phyloP scores from a whole-genome alignment of 2,888 invertebrate genomes.

The Auanema freiburgensis region DNA sequence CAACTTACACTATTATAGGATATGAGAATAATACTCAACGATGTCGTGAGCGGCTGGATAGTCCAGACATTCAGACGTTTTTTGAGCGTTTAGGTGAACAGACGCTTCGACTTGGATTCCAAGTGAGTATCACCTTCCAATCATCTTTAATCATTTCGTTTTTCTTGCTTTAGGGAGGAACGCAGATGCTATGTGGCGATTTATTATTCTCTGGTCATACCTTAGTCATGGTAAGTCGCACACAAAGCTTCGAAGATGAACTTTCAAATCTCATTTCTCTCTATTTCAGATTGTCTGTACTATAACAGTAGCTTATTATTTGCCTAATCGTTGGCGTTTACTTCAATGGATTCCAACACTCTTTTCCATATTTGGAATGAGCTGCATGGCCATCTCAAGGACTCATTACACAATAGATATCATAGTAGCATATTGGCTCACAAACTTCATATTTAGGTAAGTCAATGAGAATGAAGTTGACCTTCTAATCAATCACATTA shows the following conservation, averaged over 20 bases:
- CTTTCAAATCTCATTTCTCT: conserved; percentile 5
- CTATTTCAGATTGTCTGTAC: conserved; percentile 3
- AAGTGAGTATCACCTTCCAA: conserved; percentile 27
- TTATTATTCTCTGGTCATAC: conserved; percentile 55
- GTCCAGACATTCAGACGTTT: conserved; percentile 35
- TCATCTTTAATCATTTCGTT: background rate
- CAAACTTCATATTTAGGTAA: conserved; percentile 48
- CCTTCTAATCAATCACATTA: too few relatives aligned
- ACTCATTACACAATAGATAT: conserved; percentile 58
- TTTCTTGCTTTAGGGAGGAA: conserved; percentile 32
- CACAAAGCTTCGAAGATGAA: conserved; percentile 1
- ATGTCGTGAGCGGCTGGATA: conserved; percentile 46
- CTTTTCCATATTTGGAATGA: conserved; percentile 37
- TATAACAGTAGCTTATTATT: conserved; percentile 30
- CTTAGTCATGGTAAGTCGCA: conserved; percentile 41
- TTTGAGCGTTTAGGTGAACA: conserved; percentile 51
- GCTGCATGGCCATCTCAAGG: conserved; percentile 49
- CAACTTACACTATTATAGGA: conserved; percentile 38
- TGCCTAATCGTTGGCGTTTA: conserved; percentile 32
- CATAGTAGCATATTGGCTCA: conserved; percentile 52
- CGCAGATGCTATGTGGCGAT: conserved; percentile 52
- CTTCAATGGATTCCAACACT: conserved; percentile 32
- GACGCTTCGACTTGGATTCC: conserved; percentile 60
- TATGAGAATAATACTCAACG: conserved; percentile 51
- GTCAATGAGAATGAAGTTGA: too few relatives aligned